A percentile compares a stretch with the other conserved stretches of the same genome.
These are phyloP conservation scores for Drosophila lacicola DNA, from an alignment of 2,888 invertebrate genomes.

Conservation along the genomic window DNA sequence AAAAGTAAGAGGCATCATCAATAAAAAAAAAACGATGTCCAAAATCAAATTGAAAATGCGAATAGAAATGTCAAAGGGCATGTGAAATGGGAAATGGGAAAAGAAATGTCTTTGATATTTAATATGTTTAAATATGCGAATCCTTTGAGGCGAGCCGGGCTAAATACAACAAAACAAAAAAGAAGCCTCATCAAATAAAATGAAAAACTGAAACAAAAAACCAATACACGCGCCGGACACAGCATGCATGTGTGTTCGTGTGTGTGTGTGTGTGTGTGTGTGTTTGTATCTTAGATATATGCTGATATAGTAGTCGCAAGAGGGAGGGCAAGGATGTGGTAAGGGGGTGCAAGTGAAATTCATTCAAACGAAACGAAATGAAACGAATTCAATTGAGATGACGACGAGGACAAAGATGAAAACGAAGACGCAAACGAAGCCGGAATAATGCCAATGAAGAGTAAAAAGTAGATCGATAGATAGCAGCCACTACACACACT, in stretches of 20 bases:
- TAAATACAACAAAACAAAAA: constrained; percentile 17
- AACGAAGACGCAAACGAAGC: constrained; percentile 33
- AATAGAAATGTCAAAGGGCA: constrained; percentile 22
- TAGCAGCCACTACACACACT: constrained; percentile 59
- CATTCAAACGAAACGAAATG: constrained; percentile 82
- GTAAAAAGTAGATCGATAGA: constrained; percentile 81
- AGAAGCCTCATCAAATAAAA: constrained; percentile 23
- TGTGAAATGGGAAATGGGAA: constrained; percentile 27
- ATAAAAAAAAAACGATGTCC: constrained; percentile 28
- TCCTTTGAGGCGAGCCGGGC: constrained; percentile 71
- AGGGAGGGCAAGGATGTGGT: not conserved
- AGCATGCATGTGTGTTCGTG: constrained; percentile 14
- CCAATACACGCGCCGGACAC: constrained; percentile 48
- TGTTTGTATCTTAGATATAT: constrained; percentile 42
- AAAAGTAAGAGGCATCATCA: constrained; percentile 31
- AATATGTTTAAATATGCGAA: constrained; percentile 80
- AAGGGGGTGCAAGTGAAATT: constrained; percentile 64
- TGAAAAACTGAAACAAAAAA: constrained; percentile 38
- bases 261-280: constrained; percentile 25
- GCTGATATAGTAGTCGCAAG: constrained; percentile 65
- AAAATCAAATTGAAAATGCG: constrained; percentile 47
- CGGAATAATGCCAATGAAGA: constrained; percentile 81
- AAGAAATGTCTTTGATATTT: constrained; percentile 77
- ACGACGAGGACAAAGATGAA: constrained; percentile 45
- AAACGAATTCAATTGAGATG: constrained; percentile 82